A percentile compares a stretch with the other conserved stretches of the same genome.
phyloP scores from a whole-genome alignment of 2,113 vertebrate genomes.

The Formicarius rufipectus region DNA sequence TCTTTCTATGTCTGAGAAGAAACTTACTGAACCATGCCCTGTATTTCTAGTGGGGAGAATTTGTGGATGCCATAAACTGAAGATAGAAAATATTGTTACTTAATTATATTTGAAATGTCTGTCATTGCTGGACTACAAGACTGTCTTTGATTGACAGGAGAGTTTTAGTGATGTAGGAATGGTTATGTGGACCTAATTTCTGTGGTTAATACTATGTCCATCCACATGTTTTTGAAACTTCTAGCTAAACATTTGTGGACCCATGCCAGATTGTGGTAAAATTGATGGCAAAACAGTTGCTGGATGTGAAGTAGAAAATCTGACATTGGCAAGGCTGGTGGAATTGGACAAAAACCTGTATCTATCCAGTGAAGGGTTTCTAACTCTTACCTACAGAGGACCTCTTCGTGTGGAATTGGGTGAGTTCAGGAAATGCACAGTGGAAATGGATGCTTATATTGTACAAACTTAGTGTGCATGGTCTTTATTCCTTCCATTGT shows the following conservation, averaged over 20 bases:
- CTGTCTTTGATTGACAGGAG: neutral
- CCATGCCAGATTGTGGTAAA: slow-evolving; percentile 69
- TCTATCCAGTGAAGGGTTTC: slow-evolving; percentile 83
- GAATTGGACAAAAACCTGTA: slow-evolving; percentile 80
- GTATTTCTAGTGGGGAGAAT: neutral
- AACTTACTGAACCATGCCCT: neutral
- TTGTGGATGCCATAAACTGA: neutral
- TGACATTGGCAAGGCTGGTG: slow-evolving; percentile 64
- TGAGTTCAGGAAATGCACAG: slow-evolving; percentile 35
- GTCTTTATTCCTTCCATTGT: neutral
- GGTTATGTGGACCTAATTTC: neutral
- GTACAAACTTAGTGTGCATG: neutral
- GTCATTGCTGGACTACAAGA: neutral
- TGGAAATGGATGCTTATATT: neutral
- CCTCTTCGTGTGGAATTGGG: slow-evolving; percentile 60
- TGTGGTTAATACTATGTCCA: neutral
- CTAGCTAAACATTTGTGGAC: slow-evolving; percentile 89
- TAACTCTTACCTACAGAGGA: slow-evolving; percentile 87
- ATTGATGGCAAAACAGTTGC: slow-evolving; percentile 45
- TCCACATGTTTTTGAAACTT: neutral
- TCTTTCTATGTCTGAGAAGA: neutral
- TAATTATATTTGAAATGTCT: neutral
- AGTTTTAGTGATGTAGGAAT: neutral
- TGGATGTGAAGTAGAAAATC: slow-evolving; percentile 81
- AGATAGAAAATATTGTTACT: neutral